Base-by-base conservation (phyloP, 2,888 invertebrate genomes). In the Amitus sp. region DNA sequence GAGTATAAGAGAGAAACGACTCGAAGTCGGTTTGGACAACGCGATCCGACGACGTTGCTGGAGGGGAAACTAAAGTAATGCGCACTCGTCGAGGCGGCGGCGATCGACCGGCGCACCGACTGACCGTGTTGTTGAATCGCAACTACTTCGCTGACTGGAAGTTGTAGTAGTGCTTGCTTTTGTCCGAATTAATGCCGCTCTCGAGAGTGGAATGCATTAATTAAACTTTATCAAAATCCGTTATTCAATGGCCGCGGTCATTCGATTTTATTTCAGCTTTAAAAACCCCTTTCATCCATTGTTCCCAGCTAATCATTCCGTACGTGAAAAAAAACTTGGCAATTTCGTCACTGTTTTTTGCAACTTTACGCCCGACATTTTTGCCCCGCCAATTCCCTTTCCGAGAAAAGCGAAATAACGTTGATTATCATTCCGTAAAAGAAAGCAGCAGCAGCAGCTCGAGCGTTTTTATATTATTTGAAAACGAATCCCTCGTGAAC, bases 101-200 rank as follows among this genome's bases (percentile, higher is more conserved):
- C 39, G 13, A 39, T 39, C 39, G 39, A 39, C 39, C 39, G 39
- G 15, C 39, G 39, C 39, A 18, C 39, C 13, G 39, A 39, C 39
- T 39, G 39, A 39, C 39, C 39, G 39, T 39, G 39, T 39, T 39
- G 13, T 34, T 34, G 13, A 39, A 39, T 39, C 17, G 39, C 39
- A 39, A 15, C 39, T 39, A 39, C 15, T 39, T 30, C 13, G 39
- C 39, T 39, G 39, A 13, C 18, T 17, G 39, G n/a, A n/a, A n/a
- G n/a, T n/a, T n/a, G n/a, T n/a, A n/a, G n/a, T 18, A 7, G 18
- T n/a, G 18, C 15, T 18, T 4, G 39, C 39, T 39, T 39, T 39
- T 39, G 39, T 39, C 15, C 39, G 39, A 39, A 18, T 39, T 39
- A 39, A 15, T 13, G 9, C 39, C 18, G 18, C 39, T 39, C 18